Conservation (phyloP, 1,140 invertebrate species). For the Hormaphis cornu region DNA sequence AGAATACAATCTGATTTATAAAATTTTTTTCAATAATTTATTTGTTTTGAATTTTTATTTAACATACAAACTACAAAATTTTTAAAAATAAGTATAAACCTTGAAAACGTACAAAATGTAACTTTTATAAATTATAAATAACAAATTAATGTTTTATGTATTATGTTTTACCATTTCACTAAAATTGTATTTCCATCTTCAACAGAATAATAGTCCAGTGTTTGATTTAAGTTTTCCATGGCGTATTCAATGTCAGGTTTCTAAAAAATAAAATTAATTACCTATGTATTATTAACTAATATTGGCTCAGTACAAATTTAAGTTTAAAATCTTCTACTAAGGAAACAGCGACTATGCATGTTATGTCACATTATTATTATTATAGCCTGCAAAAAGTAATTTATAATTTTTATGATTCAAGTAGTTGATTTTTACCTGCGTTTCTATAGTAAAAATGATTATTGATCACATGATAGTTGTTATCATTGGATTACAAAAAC, state of each 20-base stretch:
- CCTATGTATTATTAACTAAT: too few species aligned
- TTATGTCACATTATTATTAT: too few species aligned
- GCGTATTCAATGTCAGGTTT: constrained; percentile 14
- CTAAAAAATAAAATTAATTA: neutral
- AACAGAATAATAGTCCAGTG: constrained; percentile 25
- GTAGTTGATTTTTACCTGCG: too few species aligned
- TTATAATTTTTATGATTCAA: too few species aligned
- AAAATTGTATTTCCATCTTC: constrained; percentile 17
- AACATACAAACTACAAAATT: neutral
- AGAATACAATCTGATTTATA: neutral
- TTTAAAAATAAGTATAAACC: neutral
- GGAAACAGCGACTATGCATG: too few species aligned
- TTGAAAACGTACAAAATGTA: neutral
- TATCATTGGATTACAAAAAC: too few species aligned
- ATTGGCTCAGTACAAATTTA: too few species aligned
- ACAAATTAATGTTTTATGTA: neutral
- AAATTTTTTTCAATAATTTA: neutral
- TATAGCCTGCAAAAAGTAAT: too few species aligned
- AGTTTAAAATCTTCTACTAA: too few species aligned
- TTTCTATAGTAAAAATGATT: too few species aligned
- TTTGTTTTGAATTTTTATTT: neutral
- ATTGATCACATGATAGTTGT: too few species aligned
- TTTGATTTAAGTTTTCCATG: constrained; percentile 17
- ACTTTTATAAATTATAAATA: neutral
- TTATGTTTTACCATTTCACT: constrained; percentile 1